A percentile compares a stretch with the other conserved stretches of the same genome.
Conservation (phyloP, 92 coral and sea anemone genomes). For the Siderastrea radians region DNA sequence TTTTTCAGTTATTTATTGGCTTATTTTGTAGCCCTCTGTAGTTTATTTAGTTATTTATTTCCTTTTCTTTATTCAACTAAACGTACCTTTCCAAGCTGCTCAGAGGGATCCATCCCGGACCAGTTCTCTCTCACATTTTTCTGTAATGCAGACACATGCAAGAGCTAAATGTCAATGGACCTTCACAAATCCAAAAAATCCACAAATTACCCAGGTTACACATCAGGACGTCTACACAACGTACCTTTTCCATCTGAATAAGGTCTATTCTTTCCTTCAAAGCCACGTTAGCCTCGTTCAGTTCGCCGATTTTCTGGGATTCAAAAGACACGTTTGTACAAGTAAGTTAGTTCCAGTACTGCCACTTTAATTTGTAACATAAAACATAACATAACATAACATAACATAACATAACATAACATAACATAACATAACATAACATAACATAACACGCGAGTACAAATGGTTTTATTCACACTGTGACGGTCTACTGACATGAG, state of each 20-base stretch:
- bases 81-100: constrained; percentile 58
- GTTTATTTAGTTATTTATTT: background rate
- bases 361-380: background rate
- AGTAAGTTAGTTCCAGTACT: background rate
- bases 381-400: background rate
- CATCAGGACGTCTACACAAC: background rate
- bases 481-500: background rate
- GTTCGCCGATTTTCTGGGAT: constrained; percentile 70
- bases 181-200: background rate
- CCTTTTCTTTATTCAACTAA: background rate
- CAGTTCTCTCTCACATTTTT: constrained; percentile 61
- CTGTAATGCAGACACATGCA: background rate
- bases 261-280: constrained; percentile 75
- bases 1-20: too few relatives aligned
- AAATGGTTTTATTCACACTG: too few relatives aligned
- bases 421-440: too few relatives aligned
- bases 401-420: too few relatives aligned
- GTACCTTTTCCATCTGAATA: constrained; percentile 55
- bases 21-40: background rate
- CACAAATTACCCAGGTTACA: too few relatives aligned
- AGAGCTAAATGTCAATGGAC: background rate
- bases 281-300: constrained; percentile 76
- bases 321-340: background rate
- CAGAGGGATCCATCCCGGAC: constrained; percentile 73
- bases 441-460: too few relatives aligned